Evolutionary conservation across 2,888 invertebrate species (phyloP).

Genomic region (Acronicta psi): DNA sequence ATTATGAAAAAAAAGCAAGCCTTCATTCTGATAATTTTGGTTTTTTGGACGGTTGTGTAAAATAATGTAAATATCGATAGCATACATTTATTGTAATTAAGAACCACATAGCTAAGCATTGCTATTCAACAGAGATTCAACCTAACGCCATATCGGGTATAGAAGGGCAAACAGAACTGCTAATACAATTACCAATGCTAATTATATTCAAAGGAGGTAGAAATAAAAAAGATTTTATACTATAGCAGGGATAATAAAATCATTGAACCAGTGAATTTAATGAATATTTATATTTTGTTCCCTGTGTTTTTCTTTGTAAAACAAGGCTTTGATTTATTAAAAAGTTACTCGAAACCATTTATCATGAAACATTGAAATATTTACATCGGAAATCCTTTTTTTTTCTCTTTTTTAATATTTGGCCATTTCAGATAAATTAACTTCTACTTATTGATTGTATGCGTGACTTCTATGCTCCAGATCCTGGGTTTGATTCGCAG

Average conservation of each 20-base stretch:
- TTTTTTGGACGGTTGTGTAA: no score
- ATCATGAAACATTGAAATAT: neutral
- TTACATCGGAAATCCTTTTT: neutral
- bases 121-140: neutral
- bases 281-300: conserved; percentile 8
- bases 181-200: conserved; percentile 21
- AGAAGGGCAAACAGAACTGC: conserved; percentile 10
- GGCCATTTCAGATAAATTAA: no score
- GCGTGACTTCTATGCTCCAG: no score
- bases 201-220: conserved; percentile 16
- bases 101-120: neutral
- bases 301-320: neutral
- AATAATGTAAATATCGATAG: no score
- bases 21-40: no score
- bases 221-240: conserved; percentile 18
- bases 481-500: no score
- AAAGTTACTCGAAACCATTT: neutral
- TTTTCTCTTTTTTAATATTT: no score
- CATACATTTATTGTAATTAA: no score
- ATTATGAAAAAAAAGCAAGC: no score
- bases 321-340: neutral
- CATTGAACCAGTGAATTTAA: conserved; percentile 13
- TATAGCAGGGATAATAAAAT: conserved; percentile 14
- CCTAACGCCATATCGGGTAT: conserved; percentile 1
- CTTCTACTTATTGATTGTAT: no score